Evolutionary conservation across 2,888 invertebrate genomes (phyloP).

Genomic region (Stratiomys singularior): DNA sequence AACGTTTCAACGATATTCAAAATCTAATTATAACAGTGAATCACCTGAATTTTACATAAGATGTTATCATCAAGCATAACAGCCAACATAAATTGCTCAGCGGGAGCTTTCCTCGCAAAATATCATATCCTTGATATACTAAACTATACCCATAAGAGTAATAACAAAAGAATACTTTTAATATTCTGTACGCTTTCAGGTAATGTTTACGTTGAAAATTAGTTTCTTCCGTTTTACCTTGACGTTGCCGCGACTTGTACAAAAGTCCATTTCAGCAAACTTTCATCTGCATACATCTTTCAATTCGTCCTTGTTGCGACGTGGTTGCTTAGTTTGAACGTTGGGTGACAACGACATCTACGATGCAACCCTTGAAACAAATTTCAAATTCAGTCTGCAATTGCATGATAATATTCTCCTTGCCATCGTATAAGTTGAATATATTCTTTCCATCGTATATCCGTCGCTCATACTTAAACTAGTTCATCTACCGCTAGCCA

Average conservation of each 20-base stretch:
- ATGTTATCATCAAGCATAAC: too few species aligned
- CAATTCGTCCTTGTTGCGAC: too few species aligned
- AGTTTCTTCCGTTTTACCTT: not conserved
- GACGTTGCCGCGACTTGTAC: not conserved
- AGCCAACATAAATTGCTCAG: too few species aligned
- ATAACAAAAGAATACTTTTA: not conserved
- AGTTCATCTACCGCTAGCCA: too few species aligned
- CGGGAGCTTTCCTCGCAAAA: not conserved
- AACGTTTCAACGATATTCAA: too few species aligned
- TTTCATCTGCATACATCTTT: not conserved
- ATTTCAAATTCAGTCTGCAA: slow-evolving; percentile 39
- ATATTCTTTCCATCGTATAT: not conserved
- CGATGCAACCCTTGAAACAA: slow-evolving; percentile 2
- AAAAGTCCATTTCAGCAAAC: not conserved
- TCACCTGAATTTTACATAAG: too few species aligned
- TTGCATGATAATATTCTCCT: slow-evolving; percentile 31
- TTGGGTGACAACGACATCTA: too few species aligned
- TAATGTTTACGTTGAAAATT: slow-evolving; percentile 36
- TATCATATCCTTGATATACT: not conserved
- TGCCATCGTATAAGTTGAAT: not conserved
- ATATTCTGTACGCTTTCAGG: slow-evolving; percentile 2
- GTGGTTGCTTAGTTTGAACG: too few species aligned
- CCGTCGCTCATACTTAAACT: not conserved
- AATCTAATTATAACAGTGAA: too few species aligned
- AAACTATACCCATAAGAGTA: too few species aligned